Evolutionary conservation across 2,113 vertebrate species (phyloP).

Genomic region (Verasper variegatus): DNA sequence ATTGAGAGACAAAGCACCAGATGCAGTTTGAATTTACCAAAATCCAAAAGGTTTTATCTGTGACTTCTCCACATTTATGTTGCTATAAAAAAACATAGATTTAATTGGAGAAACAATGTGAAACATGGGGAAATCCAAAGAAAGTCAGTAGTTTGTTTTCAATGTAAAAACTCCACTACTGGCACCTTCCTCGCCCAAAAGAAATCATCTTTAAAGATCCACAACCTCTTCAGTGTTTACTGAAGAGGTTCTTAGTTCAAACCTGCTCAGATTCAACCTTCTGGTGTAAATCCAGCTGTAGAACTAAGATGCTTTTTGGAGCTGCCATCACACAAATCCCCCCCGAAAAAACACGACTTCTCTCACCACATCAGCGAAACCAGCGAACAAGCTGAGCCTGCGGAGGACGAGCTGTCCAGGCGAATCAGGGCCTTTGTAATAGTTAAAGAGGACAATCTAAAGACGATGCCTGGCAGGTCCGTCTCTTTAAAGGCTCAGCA

Average conservation of each 20-base stretch:
- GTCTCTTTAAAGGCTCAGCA: slow-evolving; percentile 54
- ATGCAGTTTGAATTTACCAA: neutral
- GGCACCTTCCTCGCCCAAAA: neutral
- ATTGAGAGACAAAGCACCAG: neutral
- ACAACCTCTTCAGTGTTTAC: neutral
- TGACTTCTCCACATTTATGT: neutral
- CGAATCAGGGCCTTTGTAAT: slow-evolving; percentile 83
- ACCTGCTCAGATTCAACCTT: neutral
- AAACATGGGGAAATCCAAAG: neutral
- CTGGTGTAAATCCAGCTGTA: slow-evolving; percentile 21
- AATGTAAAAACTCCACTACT: neutral
- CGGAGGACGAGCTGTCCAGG: slow-evolving; percentile 61
- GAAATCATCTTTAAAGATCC: neutral
- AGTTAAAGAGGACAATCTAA: slow-evolving; percentile 85
- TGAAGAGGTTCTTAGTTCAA: too few species aligned
- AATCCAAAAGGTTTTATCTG: slow-evolving; percentile 1
- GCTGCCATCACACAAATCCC: slow-evolving; percentile 11
- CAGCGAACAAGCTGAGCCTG: slow-evolving; percentile 36
- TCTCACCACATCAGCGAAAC: slow-evolving; percentile 2
- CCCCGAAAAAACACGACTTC: neutral
- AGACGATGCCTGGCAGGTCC: slow-evolving; percentile 76
- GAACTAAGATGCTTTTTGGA: slow-evolving; percentile 44
- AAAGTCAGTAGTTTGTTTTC: neutral
- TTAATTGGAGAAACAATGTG: too few species aligned
- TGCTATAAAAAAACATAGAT: too few species aligned